Base-by-base conservation (phyloP, 1,140 invertebrate species). In the Pinna nobilis region DNA sequence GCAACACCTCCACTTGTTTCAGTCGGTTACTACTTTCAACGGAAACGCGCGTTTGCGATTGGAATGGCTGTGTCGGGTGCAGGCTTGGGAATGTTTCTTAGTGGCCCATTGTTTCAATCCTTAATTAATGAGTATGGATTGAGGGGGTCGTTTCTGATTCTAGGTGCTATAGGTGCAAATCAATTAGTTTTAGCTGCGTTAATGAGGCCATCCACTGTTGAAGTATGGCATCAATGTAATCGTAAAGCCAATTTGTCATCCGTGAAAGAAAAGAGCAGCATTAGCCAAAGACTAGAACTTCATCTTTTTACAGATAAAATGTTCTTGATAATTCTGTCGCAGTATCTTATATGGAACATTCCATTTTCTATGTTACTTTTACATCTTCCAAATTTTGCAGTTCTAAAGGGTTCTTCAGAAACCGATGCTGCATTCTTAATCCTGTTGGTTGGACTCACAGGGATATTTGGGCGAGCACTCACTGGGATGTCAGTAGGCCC, bases 191-290 rank as follows among this genome's bases (percentile, higher is more conserved):
- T 66, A 23, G 78, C 61, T 18, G 64, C 59, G 13, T 18, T 80
- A 50, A 80, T 78, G 75, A 49, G 61, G 23, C 76, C 78, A 30
- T n/a, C n/a, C n/a, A n/a, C n/a, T n/a, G n/a, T n/a, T n/a, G n/a
- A n/a, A n/a, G n/a, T n/a, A n/a, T 33, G 30, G 20, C 69, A 71
- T 30, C 37, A 60, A 59, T 15, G 41, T 7, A 9, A 39, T 13
- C 1, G 61, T 35, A 55, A 15, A 39, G n/a, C n/a, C n/a, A n/a
- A n/a, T n/a, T n/a, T n/a, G n/a, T n/a, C n/a, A n/a, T n/a, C n/a
- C n/a, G n/a, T n/a, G n/a, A 44, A 47, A 49, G n/a, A 41, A 6
- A 51, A 51, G 18, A 64, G n/a, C 28, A 44, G 35, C 32, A 11
- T 50, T 41, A 41, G 13, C 28, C 32, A 32, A 9, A 63, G 30